Evolutionary conservation across 1,140 invertebrate species (phyloP), one percentile per base, ranked within the genome.

Genomic region (Nomia melanderi): DNA sequence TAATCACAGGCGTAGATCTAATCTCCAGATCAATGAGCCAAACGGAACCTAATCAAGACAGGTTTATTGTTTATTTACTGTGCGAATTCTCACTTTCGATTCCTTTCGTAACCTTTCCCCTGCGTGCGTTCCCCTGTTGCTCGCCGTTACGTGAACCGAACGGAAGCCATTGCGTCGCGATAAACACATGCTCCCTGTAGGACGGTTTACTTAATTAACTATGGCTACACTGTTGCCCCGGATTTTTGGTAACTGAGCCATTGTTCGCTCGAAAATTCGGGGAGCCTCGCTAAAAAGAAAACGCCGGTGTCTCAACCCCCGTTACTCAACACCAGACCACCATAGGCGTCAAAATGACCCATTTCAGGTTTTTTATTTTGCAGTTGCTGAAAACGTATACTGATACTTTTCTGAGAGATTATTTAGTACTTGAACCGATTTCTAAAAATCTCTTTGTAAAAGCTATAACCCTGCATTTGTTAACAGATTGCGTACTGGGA

Each of bases 21-120:
- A 75, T 75, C 72, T 57, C 23, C 4, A 17, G 72, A 75, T 75
- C 72, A 91, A 92, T 90, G 90, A 90, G 89, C 79, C 87, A 88
- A 89, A 91, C 89, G 86, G 65, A 62, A 59, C 66, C 25, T 77
- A 77, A 70, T 77, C 56, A 77, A 70, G 74, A 53, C 56, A 7
- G 66, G 65, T 70, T 70, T 78, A 78, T 66, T 67, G 78, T 73
- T 74, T 69, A 60, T 63, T 75, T 60, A 65, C 27, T 78, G 53
- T 73, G 62, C 76, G 65, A 81, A 77, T 70, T 77, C 72, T 64
- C 64, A 77, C 65, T 69, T 79, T 78, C 63, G 62, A 70, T 77
- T 77, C 66, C 74, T 69, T 77, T 77, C 74, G 74, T 70, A 70
- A 77, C 44, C 66, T 70, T 77, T 70, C 54, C 74, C 74, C 57